Evolutionary conservation across 2,113 vertebrate genomes (phyloP).

Genomic region (Pachycephala philippinensis): DNA sequence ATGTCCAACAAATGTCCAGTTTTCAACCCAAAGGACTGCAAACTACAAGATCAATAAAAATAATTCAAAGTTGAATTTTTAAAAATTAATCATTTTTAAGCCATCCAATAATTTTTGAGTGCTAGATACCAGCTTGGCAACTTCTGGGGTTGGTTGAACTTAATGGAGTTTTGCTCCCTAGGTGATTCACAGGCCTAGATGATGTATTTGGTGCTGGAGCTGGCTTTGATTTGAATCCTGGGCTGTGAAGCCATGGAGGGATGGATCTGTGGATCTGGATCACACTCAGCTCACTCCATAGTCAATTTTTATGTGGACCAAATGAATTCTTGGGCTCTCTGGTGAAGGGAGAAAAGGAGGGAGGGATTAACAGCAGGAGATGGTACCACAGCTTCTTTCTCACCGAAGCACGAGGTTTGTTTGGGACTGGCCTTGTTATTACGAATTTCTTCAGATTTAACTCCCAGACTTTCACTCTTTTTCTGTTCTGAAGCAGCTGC

Average conservation of each 20-base stretch:
- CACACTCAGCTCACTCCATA: fast-evolving
- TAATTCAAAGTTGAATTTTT: background rate
- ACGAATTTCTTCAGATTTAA: background rate
- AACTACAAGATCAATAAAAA: background rate
- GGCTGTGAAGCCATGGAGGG: background rate
- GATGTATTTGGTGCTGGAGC: background rate
- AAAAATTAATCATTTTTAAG: background rate
- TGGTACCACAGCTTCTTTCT: background rate
- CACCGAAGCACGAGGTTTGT: fast-evolving
- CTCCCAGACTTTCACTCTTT: background rate
- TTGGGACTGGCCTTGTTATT: background rate
- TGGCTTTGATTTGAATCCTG: background rate
- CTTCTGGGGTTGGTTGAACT: background rate
- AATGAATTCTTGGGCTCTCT: background rate
- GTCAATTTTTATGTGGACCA: background rate
- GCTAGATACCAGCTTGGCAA: background rate
- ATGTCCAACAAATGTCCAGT: fast-evolving
- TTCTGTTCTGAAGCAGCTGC: background rate
- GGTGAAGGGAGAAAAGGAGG: background rate
- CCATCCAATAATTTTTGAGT: background rate
- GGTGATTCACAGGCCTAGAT: background rate
- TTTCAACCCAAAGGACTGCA: background rate
- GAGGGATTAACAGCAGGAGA: background rate
- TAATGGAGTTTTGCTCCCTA: background rate
- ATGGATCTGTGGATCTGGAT: background rate